Conservation (phyloP, 2,797 vertebrate species). For the Prunella strophiata region DNA sequence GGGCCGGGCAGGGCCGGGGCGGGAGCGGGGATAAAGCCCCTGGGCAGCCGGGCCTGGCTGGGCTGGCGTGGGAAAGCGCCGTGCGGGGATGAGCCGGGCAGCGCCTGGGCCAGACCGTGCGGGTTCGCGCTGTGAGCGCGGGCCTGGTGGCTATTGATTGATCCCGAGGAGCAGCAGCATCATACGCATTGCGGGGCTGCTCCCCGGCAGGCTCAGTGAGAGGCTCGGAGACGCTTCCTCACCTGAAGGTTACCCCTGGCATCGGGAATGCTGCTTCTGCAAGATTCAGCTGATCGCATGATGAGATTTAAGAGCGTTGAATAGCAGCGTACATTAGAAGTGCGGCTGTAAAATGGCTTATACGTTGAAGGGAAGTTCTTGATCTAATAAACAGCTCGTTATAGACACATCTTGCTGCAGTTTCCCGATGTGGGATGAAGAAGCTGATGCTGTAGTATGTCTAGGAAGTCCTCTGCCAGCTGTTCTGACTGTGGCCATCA, state of each 20-base stretch:
- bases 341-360: not conserved
- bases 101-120: not conserved
- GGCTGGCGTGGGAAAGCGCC: not conserved
- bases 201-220: slow-evolving; percentile 13
- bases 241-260: slow-evolving; percentile 47
- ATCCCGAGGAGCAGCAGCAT: slow-evolving; percentile 38
- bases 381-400: not conserved
- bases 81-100: not conserved
- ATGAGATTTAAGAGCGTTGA: not conserved
- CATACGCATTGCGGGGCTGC: slow-evolving; percentile 78
- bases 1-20: not conserved
- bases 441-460: not conserved
- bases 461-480: not conserved
- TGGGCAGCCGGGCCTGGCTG: not conserved
- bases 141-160: slow-evolving; percentile 46
- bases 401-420: not conserved
- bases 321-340: not conserved
- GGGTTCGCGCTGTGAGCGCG: not conserved
- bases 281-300: not conserved
- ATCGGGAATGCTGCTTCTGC: not conserved
- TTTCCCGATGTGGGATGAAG: not conserved
- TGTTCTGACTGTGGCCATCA: not conserved
- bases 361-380: not conserved
- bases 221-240: slow-evolving; percentile 6
- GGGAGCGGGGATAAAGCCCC: not conserved